phyloP scores from a whole-genome alignment of 2,113 vertebrate species.

The Sapayoa aenigma region DNA sequence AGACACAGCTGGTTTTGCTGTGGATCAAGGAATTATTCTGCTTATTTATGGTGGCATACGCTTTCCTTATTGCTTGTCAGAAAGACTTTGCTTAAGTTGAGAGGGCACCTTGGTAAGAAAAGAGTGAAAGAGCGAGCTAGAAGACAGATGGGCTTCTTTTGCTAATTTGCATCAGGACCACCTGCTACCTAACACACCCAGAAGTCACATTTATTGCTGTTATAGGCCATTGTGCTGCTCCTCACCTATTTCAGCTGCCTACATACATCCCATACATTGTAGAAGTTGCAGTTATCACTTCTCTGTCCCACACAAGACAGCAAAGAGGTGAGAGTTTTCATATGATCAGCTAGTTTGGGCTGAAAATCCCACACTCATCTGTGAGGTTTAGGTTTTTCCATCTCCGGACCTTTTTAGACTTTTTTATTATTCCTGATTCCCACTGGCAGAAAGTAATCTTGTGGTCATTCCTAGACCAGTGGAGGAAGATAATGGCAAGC shows the following conservation, averaged over 20 bases:
- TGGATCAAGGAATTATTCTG: background rate
- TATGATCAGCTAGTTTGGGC: background rate
- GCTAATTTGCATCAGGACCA: background rate
- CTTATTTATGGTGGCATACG: background rate
- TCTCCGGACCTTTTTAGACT: background rate
- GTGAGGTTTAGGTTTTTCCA: background rate
- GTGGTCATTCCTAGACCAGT: background rate
- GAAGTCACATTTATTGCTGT: background rate
- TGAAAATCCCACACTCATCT: background rate
- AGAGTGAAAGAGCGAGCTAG: background rate
- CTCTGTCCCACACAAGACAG: background rate
- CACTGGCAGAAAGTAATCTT: fast-evolving
- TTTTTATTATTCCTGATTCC: background rate
- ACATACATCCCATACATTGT: background rate
- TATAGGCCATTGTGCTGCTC: background rate
- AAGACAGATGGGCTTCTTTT: background rate
- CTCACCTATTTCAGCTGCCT: background rate
- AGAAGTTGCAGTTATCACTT: background rate
- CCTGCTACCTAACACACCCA: background rate
- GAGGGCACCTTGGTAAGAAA: background rate
- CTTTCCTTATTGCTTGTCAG: background rate
- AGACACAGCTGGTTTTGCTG: background rate
- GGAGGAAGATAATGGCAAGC: background rate
- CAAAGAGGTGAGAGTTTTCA: background rate
- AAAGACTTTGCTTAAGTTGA: background rate